Base-by-base conservation (phyloP, 2,888 invertebrate genomes). In the Tipula helvola region DNA sequence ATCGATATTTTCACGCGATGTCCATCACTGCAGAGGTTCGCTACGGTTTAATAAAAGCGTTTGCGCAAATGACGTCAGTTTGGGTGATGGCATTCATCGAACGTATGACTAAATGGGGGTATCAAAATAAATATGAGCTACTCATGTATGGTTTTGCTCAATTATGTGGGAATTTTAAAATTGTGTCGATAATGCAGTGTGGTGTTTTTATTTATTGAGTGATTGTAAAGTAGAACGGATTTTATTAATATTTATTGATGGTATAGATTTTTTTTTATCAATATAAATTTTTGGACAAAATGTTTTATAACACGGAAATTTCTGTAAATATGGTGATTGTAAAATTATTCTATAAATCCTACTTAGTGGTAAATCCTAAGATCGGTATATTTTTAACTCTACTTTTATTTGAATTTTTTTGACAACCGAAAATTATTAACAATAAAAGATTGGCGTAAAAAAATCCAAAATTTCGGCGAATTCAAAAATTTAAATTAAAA, bases 1-100 rank as follows among this genome's bases (percentile, higher is more conserved):
- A 88, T 88, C 88, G 87, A 88, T 88, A 88, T 86, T 84, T 87
- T 87, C 87, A 87, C 87, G 86, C 88, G 88, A 88, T 87, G 88
- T 88, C 86, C 84, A 84, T 84, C 84, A 84, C 85, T 87, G 87
- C 88, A 88, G 88, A 87, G 87, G 87, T 88, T 87, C 87, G 44
- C 84, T 87, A 86, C 87, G 87, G 87, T 86, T 87, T 85, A 83
- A 85, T 85, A 57, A 87, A 85, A 87, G 87, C 87, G 88, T 85
- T 83, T 88, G 88, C 87, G 87, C 86, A 86, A 87, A 88, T 88
- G 88, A 88, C 88, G 88, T 88, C 88, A 87, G 87, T 86, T 71
- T 71, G 71, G 8, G 8, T n/a, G 41, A 5, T 13, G 39, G 84
- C 16, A 84, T 39, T 39, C 84, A 84, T 71, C 71, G 10, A 71